Percentiles rank a stretch among this genome's conserved stretches.
Conservation (phyloP, 2,888 invertebrate species). For the Pachydiplax longipennis region DNA sequence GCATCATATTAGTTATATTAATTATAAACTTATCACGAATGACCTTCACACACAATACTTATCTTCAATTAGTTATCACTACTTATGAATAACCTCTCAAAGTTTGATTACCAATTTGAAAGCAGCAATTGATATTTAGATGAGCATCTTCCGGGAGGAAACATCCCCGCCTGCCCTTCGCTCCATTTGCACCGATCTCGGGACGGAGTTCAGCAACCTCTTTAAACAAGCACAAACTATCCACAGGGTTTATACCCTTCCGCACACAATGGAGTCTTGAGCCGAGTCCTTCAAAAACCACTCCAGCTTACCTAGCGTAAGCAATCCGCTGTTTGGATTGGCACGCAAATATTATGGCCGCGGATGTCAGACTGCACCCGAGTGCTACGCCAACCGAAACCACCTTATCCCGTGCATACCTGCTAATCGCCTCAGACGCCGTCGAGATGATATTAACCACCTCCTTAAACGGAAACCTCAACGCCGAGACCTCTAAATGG, state of each 20-base stretch:
- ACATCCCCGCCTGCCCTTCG: neutral
- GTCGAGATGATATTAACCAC: too few species aligned
- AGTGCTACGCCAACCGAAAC: neutral
- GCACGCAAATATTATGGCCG: slow-evolving; percentile 21
- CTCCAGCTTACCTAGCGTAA: neutral
- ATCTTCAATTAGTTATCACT: too few species aligned
- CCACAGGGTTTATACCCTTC: neutral
- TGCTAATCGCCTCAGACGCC: neutral
- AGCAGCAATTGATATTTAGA: too few species aligned
- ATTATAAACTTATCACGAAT: too few species aligned
- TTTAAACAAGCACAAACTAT: neutral
- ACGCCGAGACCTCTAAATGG: too few species aligned
- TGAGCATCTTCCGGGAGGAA: too few species aligned
- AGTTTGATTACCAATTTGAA: too few species aligned
- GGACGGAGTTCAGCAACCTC: neutral
- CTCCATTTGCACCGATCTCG: neutral
- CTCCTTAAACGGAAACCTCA: too few species aligned
- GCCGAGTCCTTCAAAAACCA: slow-evolving; percentile 11
- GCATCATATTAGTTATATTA: too few species aligned
- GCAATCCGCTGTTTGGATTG: slow-evolving; percentile 1
- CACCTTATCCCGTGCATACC: neutral
- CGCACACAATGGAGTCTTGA: neutral
- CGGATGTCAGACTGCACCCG: neutral
- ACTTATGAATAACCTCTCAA: too few species aligned
- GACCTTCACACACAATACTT: too few species aligned